These are phyloP conservation scores for Odontomachus brunneus DNA, from an alignment of 1,140 invertebrate genomes.

Conservation along the genomic window DNA sequence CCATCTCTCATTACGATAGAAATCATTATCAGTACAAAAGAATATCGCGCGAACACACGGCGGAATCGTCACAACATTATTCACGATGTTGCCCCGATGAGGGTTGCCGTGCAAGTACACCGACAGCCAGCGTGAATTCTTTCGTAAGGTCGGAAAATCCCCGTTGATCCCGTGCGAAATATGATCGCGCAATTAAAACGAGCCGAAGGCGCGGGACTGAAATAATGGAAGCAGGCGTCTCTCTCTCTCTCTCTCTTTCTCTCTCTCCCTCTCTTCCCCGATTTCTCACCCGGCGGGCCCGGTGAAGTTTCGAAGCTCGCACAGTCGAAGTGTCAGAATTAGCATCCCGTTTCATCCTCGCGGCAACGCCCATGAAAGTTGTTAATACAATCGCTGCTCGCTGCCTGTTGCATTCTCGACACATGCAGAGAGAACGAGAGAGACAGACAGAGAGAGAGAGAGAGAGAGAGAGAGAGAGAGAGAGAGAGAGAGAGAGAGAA, in stretches of 20 bases:
- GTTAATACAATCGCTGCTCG: slow-evolving; percentile 65
- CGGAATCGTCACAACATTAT: background rate
- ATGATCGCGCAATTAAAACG: slow-evolving; percentile 21
- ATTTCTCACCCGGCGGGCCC: background rate
- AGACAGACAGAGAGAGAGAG: background rate
- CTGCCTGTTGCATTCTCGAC: slow-evolving; percentile 64
- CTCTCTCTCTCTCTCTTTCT: background rate
- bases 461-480: background rate
- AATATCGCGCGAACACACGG: background rate
- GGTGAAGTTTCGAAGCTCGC: slow-evolving; percentile 36
- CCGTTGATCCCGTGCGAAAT: slow-evolving; percentile 27
- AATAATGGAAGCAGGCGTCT: slow-evolving; percentile 17
- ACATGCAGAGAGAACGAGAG: background rate
- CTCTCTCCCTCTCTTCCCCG: no score
- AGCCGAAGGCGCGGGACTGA: background rate
- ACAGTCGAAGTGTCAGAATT: slow-evolving; percentile 51
- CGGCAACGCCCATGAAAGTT: slow-evolving; percentile 62
- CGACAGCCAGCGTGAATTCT: background rate
- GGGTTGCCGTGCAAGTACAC: background rate
- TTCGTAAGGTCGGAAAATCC: background rate
- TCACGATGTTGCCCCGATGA: background rate
- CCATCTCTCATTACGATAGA: no score
- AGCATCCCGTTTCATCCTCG: slow-evolving; percentile 39
- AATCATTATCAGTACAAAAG: background rate
- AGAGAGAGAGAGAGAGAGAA: background rate